Base-by-base conservation (phyloP, 2,888 invertebrate genomes). In the Hipparchia semele region DNA sequence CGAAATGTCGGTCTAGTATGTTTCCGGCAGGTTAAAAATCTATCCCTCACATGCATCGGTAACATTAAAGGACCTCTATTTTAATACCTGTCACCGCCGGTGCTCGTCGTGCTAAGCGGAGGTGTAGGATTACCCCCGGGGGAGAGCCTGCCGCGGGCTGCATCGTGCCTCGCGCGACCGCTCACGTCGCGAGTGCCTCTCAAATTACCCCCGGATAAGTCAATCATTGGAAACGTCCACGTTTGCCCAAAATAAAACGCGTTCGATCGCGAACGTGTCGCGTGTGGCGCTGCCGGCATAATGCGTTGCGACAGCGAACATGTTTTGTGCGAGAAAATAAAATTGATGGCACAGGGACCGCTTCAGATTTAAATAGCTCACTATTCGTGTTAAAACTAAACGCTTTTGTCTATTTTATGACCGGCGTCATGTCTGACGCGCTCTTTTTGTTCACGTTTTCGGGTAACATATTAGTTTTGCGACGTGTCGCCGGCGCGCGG, bases 251-350 rank as follows among this genome's bases (percentile, higher is more conserved):
- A 94, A 93, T 93, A 94, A 93, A 93, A 92, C 90, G 83, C 84
- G 84, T 88, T 86, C 86, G 84, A 90, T 89, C 90, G 91, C 91
- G 92, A 92, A 92, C 89, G 91, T 3, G 49, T 6, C 49, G 91
- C 90, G 91, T 92, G 93, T 89, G 91, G 90, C 89, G 88, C 89
- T 84, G 88, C 81, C 84, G 82, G 84, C 85, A 90, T 92, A 92
- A 94, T 90, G 91, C 88, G 90, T 86, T 91, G 91, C 90, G 93
- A 92, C 93, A 92, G 90, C 89, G 90, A 88, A 92, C 93, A 90
- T 92, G 92, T 92, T 92, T 91, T 92, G 92, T 90, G 90, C 91
- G 91, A 92, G 92, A 93, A 94, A 93, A 93, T 92, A 93, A 94
- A 92, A 94, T 91, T 90, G 90, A 92, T 92, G 93, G 90, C 89